These are phyloP conservation scores for Selene dorsalis DNA, from an alignment of 2,797 vertebrate species.

Conservation along the genomic window DNA sequence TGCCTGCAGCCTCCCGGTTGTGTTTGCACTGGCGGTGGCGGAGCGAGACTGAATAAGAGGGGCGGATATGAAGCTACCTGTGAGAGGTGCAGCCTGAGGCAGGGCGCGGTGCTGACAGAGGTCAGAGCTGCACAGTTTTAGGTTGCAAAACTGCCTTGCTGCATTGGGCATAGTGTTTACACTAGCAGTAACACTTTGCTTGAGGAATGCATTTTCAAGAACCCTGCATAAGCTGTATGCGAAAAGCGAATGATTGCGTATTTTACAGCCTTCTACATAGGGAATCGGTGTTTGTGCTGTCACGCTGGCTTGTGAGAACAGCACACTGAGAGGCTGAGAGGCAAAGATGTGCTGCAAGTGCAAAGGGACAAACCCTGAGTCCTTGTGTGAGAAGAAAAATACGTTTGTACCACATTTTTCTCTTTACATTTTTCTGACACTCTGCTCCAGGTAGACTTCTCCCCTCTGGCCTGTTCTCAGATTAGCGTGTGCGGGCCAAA, in stretches of 20 bases:
- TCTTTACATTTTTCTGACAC: constrained; percentile 53
- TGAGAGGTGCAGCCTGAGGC: constrained; percentile 59
- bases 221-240: background rate
- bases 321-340: constrained; percentile 16
- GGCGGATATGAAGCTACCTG: constrained; percentile 59
- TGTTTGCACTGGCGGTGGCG: constrained; percentile 49
- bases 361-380: constrained; percentile 16
- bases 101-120: constrained; percentile 51
- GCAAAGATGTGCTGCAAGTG: constrained; percentile 29
- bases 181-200: constrained; percentile 19
- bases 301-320: constrained; percentile 25
- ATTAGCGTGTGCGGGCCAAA: constrained; percentile 74
- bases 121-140: constrained; percentile 50
- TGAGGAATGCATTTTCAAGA: constrained; percentile 33
- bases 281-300: constrained; percentile 49
- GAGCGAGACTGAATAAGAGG: constrained; percentile 35
- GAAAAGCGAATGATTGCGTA: background rate
- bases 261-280: constrained; percentile 6
- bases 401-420: constrained; percentile 32
- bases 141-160: constrained; percentile 32
- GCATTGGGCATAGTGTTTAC: constrained; percentile 37
- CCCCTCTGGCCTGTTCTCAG: constrained; percentile 67
- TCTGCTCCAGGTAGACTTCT: constrained; percentile 74
- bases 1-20: constrained; percentile 4
- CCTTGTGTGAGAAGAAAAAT: constrained; percentile 40